Base-by-base conservation (phyloP, 2,113 vertebrate genomes). In the Pangasianodon gigas region DNA sequence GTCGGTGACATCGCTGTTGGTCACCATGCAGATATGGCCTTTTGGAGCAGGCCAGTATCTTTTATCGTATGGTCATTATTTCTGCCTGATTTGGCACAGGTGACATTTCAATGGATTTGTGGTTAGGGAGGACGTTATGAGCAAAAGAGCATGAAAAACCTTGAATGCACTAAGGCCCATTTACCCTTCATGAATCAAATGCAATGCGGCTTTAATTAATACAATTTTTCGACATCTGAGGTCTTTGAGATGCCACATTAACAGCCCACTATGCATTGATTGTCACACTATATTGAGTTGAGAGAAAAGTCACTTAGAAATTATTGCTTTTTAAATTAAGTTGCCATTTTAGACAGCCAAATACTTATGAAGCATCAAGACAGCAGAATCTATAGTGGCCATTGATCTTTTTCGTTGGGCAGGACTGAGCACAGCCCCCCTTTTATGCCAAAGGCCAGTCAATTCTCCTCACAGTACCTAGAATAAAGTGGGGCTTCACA, bases 251-350 rank as follows among this genome's bases (percentile, higher is more conserved):
- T 91, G 93, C 88, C 92, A 94, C 94, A 95, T 96, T 95, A 96
- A 95, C 94, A 94, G 94, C 89, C 87, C 82, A 91, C 93, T 93
- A 93, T 92, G 93, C 93, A 94, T 94, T 94, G 94, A 95, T 95
- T 96, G 94, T 95, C 92, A 93, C 92, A 90, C 88, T 92, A 90
- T 95, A 96, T 95, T 93, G 95, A 95, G 93, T 92, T 90, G 71
- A 24, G 92, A 93, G 93, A 94, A 96, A 95, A 96, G 94, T 95
- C 95, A 95, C 94, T 97, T 96, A 95, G 93, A 94, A 93, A 95
- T 96, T 95, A 96, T 96, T 96, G 96, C 94, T 95, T 96, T 94
- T 96, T 96, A 95, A 96, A 96, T 96, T 94, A 94, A 96, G 95
- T 95, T 96, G 94, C 94, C 95, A 96, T 96, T 96, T 96, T 95